Conservation (phyloP, 1,140 invertebrate species). For the Drosophila pandora region DNA sequence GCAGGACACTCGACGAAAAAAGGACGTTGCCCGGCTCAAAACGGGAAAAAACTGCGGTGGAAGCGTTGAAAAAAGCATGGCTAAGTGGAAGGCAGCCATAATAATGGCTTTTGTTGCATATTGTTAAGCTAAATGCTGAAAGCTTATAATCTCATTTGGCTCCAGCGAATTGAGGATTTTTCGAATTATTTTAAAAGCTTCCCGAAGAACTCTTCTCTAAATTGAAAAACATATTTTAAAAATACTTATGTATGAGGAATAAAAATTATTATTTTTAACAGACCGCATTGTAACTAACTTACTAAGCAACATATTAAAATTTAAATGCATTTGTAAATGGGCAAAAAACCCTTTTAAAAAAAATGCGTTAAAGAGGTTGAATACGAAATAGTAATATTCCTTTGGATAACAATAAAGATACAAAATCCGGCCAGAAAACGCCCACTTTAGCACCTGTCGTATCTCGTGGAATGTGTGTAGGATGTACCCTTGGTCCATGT, state of each 20-base stretch:
- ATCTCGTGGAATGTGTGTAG: slow-evolving; percentile 51
- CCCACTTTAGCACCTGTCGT: slow-evolving; percentile 26
- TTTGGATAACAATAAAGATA: slow-evolving; percentile 7
- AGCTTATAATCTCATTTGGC: slow-evolving; percentile 74
- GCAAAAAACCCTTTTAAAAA: not conserved
- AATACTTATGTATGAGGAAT: too few relatives aligned
- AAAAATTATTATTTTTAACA: not conserved
- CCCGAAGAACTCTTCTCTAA: not conserved
- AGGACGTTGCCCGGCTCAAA: slow-evolving; percentile 49
- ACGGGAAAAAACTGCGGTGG: slow-evolving; percentile 49
- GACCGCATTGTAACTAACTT: too few relatives aligned
- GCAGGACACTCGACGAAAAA: slow-evolving; percentile 75
- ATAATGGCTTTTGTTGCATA: slow-evolving; percentile 75
- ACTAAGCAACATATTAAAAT: too few relatives aligned
- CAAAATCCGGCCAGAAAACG: slow-evolving; percentile 12
- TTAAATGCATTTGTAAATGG: not conserved
- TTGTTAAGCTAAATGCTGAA: slow-evolving; percentile 70
- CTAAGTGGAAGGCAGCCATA: slow-evolving; percentile 66
- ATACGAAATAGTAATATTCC: slow-evolving; percentile 26
- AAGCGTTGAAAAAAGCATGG: slow-evolving; percentile 47
- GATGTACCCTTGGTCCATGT: slow-evolving; percentile 11
- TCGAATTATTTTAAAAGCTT: slow-evolving; percentile 14
- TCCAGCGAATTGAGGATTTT: slow-evolving; percentile 32
- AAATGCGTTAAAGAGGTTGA: not conserved
- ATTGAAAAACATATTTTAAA: not conserved